phyloP scores from a whole-genome alignment of 2,113 vertebrate genomes.

The Heptranchias perlo region DNA sequence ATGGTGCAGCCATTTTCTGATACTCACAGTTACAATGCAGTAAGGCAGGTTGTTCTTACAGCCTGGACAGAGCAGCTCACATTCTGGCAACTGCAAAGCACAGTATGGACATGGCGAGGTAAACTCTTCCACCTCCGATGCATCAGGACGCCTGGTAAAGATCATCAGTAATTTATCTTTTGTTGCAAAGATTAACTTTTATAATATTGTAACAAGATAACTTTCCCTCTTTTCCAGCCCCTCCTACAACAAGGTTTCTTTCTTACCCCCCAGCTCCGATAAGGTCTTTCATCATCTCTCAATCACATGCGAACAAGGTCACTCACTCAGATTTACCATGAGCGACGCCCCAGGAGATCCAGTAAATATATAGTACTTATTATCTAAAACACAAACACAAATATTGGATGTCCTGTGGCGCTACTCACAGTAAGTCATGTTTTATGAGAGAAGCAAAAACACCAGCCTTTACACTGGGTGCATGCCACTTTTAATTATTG shows the following conservation, averaged over 20 bases:
- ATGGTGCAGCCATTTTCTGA: not conserved
- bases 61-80: conserved; percentile 80
- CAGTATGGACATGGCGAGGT: conserved; percentile 81
- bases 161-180: not conserved
- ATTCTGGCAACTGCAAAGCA: conserved; percentile 75
- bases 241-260: not conserved
- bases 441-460: not conserved
- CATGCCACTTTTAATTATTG: not conserved
- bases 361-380: not conserved
- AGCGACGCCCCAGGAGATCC: not conserved
- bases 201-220: not conserved
- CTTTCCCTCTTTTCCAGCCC: not conserved
- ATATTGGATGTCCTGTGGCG: not conserved
- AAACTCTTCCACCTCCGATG: conserved; percentile 76
- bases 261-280: not conserved
- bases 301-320: not conserved
- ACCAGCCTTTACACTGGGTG: not conserved
- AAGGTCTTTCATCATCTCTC: not conserved
- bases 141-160: conserved; percentile 71
- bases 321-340: not conserved
- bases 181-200: not conserved
- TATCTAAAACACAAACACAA: not conserved
- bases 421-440: not conserved
- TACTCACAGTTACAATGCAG: conserved; percentile 83
- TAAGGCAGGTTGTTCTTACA: conserved; percentile 95